A percentile compares a stretch with the other conserved stretches of the same genome.
These are phyloP conservation scores for Phalacrocorax aristotelis DNA, from an alignment of 2,113 vertebrate species.

Conservation along the genomic window DNA sequence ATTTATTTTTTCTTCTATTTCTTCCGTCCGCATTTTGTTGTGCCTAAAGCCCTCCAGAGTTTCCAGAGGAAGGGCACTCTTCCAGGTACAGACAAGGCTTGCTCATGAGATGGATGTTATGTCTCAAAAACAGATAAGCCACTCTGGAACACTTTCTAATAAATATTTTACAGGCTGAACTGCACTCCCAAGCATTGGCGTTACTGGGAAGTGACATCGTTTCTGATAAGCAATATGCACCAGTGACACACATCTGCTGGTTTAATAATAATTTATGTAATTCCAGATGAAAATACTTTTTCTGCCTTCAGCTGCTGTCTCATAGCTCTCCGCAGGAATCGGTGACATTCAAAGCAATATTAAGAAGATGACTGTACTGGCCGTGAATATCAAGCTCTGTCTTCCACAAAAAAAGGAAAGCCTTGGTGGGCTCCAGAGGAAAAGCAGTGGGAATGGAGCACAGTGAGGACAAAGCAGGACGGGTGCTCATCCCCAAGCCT, in stretches of 20 bases:
- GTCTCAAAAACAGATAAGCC: neutral
- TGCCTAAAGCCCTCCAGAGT: slow-evolving; percentile 86
- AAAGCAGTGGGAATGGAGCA: neutral
- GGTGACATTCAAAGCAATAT: neutral
- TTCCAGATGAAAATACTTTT: neutral
- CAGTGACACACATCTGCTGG: neutral
- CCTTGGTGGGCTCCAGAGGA: neutral
- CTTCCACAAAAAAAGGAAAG: neutral
- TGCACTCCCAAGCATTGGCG: neutral
- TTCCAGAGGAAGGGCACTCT: slow-evolving; percentile 82
- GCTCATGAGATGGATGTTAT: neutral
- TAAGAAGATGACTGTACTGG: neutral
- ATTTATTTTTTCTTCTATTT: slow-evolving; percentile 86
- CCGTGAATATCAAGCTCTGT: neutral
- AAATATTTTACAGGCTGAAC: neutral
- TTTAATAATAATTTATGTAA: neutral
- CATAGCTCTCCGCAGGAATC: neutral
- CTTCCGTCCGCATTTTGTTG: slow-evolving; percentile 84
- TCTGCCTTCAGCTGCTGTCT: neutral
- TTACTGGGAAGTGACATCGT: neutral
- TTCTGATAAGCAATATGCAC: neutral
- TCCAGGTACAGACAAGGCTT: slow-evolving; percentile 82
- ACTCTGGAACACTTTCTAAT: neutral
- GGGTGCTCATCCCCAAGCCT: neutral
- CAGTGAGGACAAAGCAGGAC: neutral